Base-by-base conservation (phyloP, 2,888 invertebrate genomes). In the Tipula confusa region DNA sequence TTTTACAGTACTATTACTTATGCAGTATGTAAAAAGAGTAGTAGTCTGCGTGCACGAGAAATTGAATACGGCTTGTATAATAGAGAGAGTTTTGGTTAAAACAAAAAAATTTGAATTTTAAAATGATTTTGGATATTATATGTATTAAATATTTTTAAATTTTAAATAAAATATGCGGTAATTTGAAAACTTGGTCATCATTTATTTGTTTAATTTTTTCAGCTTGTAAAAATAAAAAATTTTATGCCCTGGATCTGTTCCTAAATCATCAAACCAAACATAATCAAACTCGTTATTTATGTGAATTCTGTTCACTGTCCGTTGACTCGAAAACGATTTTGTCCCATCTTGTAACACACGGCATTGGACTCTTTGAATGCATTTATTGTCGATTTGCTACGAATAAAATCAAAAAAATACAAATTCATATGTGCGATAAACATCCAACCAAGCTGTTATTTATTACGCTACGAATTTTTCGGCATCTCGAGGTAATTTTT, bases 281-380 rank as follows among this genome's bases (percentile, higher is more conserved):
- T 28, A 28, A 29, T 48, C 28, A 18, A 31, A 13, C 18, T 3
- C 29, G 18, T 1, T 85, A 80, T 83, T 84, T 31, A 43, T 85
- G 85, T 81, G 43, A 38, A 15, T 48, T 85, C n/a, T 85, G 85
- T 80, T 31, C 82, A 15, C n/a, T 11, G 11, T 36, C 36, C 9
- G 36, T 85, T 0, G 4, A 36, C 29, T 84, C 83, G 29, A 9
- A 80, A n/a, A 11, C 43, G 24, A 84, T 85, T 13, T 82, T 84
- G 4, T 83, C 89, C 87, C 91, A 91, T 86, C 90, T 91, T 85
- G 88, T 88, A 24, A 81, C 84, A 4, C 91, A 91, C 83, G 87
- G 88, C 1, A 88, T 90, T 82, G 88, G 87, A 83, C 88, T 88
- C 28, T 91, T 89, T 84, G 91, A 91, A 84, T 92, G 92, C 85